Evolutionary conservation across 2,113 vertebrate species (phyloP), one percentile per base, ranked within the genome.

Genomic region (Halcyon senegalensis): DNA sequence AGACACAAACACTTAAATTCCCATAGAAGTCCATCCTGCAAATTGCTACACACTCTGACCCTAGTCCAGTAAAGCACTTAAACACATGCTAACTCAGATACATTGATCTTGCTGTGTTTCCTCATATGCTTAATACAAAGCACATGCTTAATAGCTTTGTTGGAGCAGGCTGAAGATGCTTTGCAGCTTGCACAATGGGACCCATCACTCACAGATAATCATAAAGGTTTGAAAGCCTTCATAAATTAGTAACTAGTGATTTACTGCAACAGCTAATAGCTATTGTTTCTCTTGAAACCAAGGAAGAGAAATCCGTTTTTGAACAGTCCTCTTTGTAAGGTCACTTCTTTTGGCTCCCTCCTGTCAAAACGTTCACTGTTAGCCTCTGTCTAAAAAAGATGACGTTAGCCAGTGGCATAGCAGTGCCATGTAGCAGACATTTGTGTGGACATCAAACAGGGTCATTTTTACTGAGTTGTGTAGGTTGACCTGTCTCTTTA

Each of bases 91-190:
- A 89, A 68, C 35, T 84, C 33, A 53, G 80, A 81, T 70, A 72
- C 64, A 66, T 92, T 93, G 84, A 72, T 84, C 58, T 93, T 92
- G 66, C 74, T 76, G 19, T 83, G 83, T 81, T 93, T 93, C 44
- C 39, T 93, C 6, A 3, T 69, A 72, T 79, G 73, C 77, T 91
- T 96, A 96, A 86, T 96, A 92, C 56, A 37, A 95, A 95, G 80
- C 89, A 91, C 53, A 89, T 96, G 94, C 56, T 89, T 95, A 95
- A 95, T 75, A 86, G 75, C 72, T 93, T 92, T 92, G 55, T 64
- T 92, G 83, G 79, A 93, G 63, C 1, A 0, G n/a, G 21, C 56
- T 92, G 21, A 55, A 80, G 66, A 75, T 90, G 58, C 73, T 93
- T 94, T 93, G 80, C 77, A 90, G 41, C 73, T 91, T 93, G 51